Percentiles rank a stretch among this genome's conserved stretches.
Conservation (phyloP, 2,113 vertebrate species). For the Lepisosteus oculatus region DNA sequence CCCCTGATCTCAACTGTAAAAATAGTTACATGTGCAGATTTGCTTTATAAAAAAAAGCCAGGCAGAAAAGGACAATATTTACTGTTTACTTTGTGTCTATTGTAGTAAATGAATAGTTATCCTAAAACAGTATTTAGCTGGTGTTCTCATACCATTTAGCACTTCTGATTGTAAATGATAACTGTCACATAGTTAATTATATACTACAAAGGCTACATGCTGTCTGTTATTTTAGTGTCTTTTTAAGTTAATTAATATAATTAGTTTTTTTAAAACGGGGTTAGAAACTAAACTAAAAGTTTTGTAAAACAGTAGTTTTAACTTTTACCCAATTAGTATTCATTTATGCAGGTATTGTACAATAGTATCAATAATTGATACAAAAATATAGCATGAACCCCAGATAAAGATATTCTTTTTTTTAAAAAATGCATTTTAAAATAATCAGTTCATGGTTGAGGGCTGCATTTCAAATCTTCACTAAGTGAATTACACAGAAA, state of each 20-base stretch:
- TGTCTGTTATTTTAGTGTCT: neutral
- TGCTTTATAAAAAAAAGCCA: neutral
- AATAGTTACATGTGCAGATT: too few species aligned
- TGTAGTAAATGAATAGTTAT: neutral
- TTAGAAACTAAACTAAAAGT: neutral
- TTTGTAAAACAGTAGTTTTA: neutral
- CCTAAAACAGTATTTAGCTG: conserved; percentile 2
- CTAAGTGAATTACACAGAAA: too few species aligned
- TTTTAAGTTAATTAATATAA: neutral
- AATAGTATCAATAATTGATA: neutral
- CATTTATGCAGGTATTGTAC: neutral
- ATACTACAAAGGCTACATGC: neutral
- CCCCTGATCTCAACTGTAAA: too few species aligned
- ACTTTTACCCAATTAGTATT: neutral
- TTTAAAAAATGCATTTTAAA: too few species aligned
- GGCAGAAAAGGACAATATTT: neutral
- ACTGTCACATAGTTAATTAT: conserved; percentile 3
- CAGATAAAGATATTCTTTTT: neutral
- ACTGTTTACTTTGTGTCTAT: neutral
- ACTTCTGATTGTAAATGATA: neutral
- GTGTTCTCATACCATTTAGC: neutral
- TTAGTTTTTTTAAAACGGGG: neutral
- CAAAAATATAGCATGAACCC: neutral
- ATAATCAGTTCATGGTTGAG: too few species aligned
- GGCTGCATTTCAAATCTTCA: too few species aligned